Base-by-base conservation (phyloP, 2,888 invertebrate species). In the Sinohyriopsis cumingii region DNA sequence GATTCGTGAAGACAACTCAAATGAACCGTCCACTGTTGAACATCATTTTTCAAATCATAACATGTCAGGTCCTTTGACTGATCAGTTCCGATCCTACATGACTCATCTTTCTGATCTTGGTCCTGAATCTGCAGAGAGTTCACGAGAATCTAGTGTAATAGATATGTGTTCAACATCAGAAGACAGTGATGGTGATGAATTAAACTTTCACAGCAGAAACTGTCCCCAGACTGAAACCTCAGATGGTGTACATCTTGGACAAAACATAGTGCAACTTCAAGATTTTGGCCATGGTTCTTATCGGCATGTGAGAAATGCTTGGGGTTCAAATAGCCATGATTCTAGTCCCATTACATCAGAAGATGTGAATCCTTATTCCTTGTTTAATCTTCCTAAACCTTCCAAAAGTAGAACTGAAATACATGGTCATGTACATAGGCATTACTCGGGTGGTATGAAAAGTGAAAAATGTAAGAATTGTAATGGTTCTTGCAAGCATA, bases 11-110 rank as follows among this genome's bases (percentile, higher is more conserved):
- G 45, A 45, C 15, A 45, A 45, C 45, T 15, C 45, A 45, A 45
- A 15, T 45, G 45, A 45, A 45, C 12, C 45, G 2, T 45, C 45
- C 45, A 45, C 15, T 45, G 15, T 12, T 45, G 45, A 45, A 45
- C 45, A 45, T 45, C 45, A 45, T 45, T 45, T 45, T 45, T 45
- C 45, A 45, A 45, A 45, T 45, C 45, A 3, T 45, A 45, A 45
- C 45, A 45, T 45, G 15, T 15, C 45, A 45, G 45, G 45, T 15
- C 45, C 45, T 45, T 15, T 84, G 71, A 77, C 81, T 3, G 81
- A 83, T 6, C 77, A 82, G 61, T 84, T 84, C 71, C 75, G 84
- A 7, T 77, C 77, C 53, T 84, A 84, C 70, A 83, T 84, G 81
- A 81, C 75, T n/a, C 84, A 84, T 65, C 71, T 84, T 55, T 83